phyloP scores from a whole-genome alignment of 2,113 vertebrate genomes.

The Ameiurus melas region DNA sequence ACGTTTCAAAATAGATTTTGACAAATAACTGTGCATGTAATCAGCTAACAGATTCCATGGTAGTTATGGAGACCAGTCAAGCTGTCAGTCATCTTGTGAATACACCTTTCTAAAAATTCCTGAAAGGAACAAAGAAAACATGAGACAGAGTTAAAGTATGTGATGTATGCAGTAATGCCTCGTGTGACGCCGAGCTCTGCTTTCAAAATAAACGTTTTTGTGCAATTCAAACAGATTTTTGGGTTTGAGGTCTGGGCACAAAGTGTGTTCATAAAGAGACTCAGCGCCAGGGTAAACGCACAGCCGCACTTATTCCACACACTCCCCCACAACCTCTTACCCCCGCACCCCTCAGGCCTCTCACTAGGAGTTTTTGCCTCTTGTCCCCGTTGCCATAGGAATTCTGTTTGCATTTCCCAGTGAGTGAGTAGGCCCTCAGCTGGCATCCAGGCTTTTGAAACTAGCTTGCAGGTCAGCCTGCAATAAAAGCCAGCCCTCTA shows the following conservation, averaged over 20 bases:
- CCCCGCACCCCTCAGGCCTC: conserved; percentile 33
- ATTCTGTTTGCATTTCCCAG: conserved; percentile 81
- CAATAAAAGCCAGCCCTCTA: conserved; percentile 58
- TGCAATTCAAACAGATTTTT: conserved; percentile 10
- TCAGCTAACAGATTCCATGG: neutral
- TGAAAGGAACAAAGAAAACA: neutral
- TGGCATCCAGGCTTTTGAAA: conserved; percentile 70
- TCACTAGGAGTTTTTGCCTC: conserved; percentile 62
- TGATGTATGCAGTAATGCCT: neutral
- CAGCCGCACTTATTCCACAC: conserved; percentile 28
- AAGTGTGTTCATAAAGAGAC: neutral
- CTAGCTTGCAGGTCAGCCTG: conserved; percentile 61
- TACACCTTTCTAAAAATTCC: neutral
- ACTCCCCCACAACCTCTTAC: conserved; percentile 1
- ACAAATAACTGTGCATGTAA: neutral
- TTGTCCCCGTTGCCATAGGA: conserved; percentile 69
- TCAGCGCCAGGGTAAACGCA: conserved; percentile 23
- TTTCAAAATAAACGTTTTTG: conserved; percentile 15
- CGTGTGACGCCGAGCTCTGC: neutral
- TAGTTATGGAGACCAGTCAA: neutral
- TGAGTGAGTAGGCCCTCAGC: conserved; percentile 66
- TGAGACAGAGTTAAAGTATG: neutral
- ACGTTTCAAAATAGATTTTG: too few species aligned
- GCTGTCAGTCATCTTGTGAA: neutral
- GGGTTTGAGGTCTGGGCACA: neutral